Evolutionary conservation across 2,797 vertebrate species (phyloP).

Genomic region (Pagetopsis macropterus): DNA sequence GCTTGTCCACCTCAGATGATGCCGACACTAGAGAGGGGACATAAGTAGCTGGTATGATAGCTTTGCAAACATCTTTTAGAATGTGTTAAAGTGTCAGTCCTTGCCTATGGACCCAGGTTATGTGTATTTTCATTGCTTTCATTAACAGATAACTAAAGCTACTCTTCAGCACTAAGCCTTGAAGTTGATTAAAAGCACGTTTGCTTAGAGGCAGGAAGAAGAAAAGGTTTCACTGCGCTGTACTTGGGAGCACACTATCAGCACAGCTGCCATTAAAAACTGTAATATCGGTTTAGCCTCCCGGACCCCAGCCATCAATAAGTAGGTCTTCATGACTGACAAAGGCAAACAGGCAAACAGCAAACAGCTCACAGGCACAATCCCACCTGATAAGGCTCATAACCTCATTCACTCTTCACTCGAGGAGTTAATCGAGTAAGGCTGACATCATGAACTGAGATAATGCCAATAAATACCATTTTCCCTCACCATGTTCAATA

Average conservation of each 20-base stretch:
- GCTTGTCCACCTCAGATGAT: conserved; percentile 47
- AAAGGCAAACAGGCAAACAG: conserved; percentile 78
- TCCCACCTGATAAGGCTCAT: conserved; percentile 78
- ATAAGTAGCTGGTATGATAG: conserved; percentile 36
- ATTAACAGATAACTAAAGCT: conserved; percentile 65
- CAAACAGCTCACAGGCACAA: conserved; percentile 75
- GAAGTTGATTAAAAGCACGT: conserved; percentile 73
- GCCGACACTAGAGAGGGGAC: conserved; percentile 30
- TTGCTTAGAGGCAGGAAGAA: conserved; percentile 65
- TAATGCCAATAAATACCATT: conserved; percentile 81
- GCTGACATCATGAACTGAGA: conserved; percentile 79
- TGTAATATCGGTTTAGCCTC: conserved; percentile 78
- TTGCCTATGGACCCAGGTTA: conserved; percentile 23
- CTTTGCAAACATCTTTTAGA: conserved; percentile 47
- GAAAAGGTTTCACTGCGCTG: conserved; percentile 53
- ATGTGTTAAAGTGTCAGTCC: conserved; percentile 20
- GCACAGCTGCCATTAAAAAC: conserved; percentile 73
- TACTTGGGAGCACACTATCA: conserved; percentile 62
- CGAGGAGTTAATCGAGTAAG: conserved; percentile 78
- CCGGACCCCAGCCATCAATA: conserved; percentile 70
- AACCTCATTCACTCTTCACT: conserved; percentile 76
- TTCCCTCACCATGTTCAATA: conserved; percentile 69
- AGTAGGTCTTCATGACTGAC: conserved; percentile 74
- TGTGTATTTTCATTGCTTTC: conserved; percentile 44
- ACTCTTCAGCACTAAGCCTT: conserved; percentile 52